Percentiles rank a stretch among this genome's conserved stretches.
These are phyloP conservation scores for Platypus cylindrus DNA, from an alignment of 2,888 invertebrate species.

Conservation along the genomic window DNA sequence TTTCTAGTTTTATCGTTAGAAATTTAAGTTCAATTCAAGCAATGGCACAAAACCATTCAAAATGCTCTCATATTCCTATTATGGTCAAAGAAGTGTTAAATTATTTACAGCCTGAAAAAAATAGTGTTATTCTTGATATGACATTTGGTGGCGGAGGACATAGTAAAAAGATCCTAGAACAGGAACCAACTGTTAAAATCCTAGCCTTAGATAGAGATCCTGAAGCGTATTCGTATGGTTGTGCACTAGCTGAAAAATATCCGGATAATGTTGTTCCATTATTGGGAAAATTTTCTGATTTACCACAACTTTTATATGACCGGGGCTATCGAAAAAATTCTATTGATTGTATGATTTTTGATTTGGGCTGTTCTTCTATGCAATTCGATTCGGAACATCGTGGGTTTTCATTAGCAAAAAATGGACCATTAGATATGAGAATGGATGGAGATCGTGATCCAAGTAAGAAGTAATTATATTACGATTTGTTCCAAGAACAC, in stretches of 20 bases:
- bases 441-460: slow-evolving; percentile 72
- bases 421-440: slow-evolving; percentile 90
- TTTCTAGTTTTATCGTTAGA: slow-evolving; percentile 10
- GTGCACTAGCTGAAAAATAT: slow-evolving; percentile 50
- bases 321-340: slow-evolving; percentile 48
- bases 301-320: slow-evolving; percentile 52
- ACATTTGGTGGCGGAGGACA: slow-evolving; percentile 96
- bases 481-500: too few relatives aligned
- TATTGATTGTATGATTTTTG: slow-evolving; percentile 81
- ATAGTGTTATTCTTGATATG: slow-evolving; percentile 75
- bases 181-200: slow-evolving; percentile 50
- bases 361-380: slow-evolving; percentile 93
- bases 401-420: slow-evolving; percentile 74
- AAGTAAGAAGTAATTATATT: slow-evolving; percentile 32
- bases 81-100: slow-evolving; percentile 58
- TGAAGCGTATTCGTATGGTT: slow-evolving; percentile 55
- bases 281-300: slow-evolving; percentile 77
- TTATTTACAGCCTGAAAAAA: slow-evolving; percentile 48
- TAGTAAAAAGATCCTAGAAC: slow-evolving; percentile 56
- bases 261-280: slow-evolving; percentile 65
- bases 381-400: slow-evolving; percentile 72
- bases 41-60: too few relatives aligned
- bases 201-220: slow-evolving; percentile 85
- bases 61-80: slow-evolving; percentile 65
- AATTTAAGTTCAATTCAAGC: slow-evolving; percentile 15